Conservation (phyloP, 2,797 vertebrate species). For the Myotis planiceps region DNA sequence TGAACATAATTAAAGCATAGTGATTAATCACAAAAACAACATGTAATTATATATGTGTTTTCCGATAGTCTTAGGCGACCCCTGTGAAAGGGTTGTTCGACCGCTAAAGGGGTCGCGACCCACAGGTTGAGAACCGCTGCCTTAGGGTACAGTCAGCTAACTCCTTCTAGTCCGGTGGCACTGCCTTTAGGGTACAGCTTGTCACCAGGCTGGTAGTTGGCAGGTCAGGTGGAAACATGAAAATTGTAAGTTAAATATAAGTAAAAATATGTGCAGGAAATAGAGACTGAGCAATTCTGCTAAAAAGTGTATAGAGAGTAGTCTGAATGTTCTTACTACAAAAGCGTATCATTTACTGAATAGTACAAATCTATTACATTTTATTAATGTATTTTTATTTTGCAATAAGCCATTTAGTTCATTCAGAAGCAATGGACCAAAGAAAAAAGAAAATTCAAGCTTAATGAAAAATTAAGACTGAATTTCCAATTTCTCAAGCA, state of each 20-base stretch:
- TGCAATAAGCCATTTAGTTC: background rate
- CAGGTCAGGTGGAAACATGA: background rate
- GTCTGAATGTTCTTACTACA: background rate
- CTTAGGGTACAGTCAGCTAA: background rate
- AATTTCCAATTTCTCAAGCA: constrained; percentile 24
- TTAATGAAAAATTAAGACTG: background rate
- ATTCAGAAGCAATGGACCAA: background rate
- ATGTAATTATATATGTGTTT: too few relatives aligned
- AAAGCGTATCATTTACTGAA: background rate
- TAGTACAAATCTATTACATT: background rate
- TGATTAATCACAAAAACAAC: too few relatives aligned
- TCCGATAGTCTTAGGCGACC: too few relatives aligned
- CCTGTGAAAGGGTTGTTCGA: too few relatives aligned
- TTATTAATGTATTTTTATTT: constrained; percentile 14
- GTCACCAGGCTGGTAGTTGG: background rate
- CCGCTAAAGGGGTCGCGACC: too few relatives aligned
- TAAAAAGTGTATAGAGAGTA: background rate
- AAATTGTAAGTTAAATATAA: constrained; percentile 22
- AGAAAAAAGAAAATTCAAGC: background rate
- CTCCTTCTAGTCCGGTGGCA: background rate
- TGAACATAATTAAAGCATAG: too few relatives aligned
- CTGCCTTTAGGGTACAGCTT: background rate
- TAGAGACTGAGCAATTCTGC: background rate
- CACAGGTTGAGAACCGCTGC: too few relatives aligned
- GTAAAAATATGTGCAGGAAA: background rate